Evolutionary conservation across 2,888 invertebrate species (phyloP), one percentile per base, ranked within the genome.

Genomic region (Aspidapion aeneum): DNA sequence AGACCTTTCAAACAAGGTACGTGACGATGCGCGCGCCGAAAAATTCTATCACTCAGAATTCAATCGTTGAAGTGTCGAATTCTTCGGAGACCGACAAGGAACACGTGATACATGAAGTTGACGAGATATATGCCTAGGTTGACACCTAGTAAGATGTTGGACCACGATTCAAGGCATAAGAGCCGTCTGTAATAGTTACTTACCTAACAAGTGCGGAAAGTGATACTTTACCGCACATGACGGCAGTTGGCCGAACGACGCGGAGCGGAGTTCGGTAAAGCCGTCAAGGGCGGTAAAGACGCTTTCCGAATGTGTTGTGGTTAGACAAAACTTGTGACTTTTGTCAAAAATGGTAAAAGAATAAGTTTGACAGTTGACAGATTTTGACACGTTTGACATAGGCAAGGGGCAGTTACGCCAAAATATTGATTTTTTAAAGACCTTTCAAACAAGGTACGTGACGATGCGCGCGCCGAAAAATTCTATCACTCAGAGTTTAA

Each of bases 281-380:
- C n/a, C n/a, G n/a, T n/a, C n/a, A n/a, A n/a, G n/a, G n/a, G n/a
- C n/a, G n/a, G n/a, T n/a, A n/a, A n/a, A n/a, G n/a, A n/a, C n/a
- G n/a, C n/a, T n/a, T n/a, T n/a, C n/a, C n/a, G n/a, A n/a, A n/a
- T n/a, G n/a, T n/a, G n/a, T n/a, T n/a, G 84, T 83, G 68, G 79
- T 85, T 12, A 79, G 84, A 1, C 76, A 74, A 70, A 75, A 74
- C 66, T n/a, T n/a, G n/a, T n/a, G n/a, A n/a, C n/a, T n/a, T n/a
- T n/a, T n/a, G n/a, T n/a, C n/a, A n/a, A n/a, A n/a, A n/a, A n/a
- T n/a, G n/a, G n/a, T n/a, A n/a, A n/a, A n/a, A n/a, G n/a, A n/a
- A n/a, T n/a, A n/a, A n/a, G n/a, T n/a, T n/a, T n/a, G n/a, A n/a
- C n/a, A n/a, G n/a, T n/a, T n/a, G n/a, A n/a, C n/a, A n/a, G n/a